Conservation (phyloP, 1,140 invertebrate species). For the Cyrtorhinus lividipennis region DNA sequence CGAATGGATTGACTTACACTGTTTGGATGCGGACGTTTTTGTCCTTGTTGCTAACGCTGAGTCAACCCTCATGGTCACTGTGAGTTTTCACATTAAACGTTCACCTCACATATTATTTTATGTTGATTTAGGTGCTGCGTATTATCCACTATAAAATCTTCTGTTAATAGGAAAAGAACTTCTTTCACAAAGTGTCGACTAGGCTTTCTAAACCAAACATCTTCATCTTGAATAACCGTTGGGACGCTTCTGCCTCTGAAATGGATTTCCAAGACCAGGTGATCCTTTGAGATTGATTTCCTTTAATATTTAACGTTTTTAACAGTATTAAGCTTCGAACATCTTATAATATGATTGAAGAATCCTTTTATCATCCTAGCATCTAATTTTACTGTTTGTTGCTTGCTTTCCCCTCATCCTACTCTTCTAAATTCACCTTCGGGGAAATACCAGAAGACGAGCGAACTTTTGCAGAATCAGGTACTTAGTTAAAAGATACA, state of each 20-base stretch:
- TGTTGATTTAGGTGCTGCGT: no score
- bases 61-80: conserved; percentile 94
- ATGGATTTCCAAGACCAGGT: conserved; percentile 91
- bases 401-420: neutral
- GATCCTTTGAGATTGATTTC: no score
- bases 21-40: conserved; percentile 98
- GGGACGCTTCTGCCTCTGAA: conserved; percentile 95
- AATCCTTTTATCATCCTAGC: no score
- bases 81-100: no score
- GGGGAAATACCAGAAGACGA: neutral
- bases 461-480: neutral
- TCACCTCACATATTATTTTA: no score
- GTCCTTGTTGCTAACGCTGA: conserved; percentile 97
- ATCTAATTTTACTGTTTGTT: neutral
- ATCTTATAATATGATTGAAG: no score
- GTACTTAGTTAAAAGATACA: no score
- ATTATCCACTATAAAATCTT: no score
- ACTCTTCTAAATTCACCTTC: neutral
- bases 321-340: no score
- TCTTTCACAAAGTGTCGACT: conserved; percentile 97
- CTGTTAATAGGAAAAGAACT: conserved; percentile 95
- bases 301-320: no score
- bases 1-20: conserved; percentile 98
- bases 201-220: conserved; percentile 96
- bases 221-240: conserved; percentile 97